A percentile compares a stretch with the other conserved stretches of the same genome.
phyloP scores from a whole-genome alignment of 2,888 invertebrate genomes.

The Miltochrista miniata region DNA sequence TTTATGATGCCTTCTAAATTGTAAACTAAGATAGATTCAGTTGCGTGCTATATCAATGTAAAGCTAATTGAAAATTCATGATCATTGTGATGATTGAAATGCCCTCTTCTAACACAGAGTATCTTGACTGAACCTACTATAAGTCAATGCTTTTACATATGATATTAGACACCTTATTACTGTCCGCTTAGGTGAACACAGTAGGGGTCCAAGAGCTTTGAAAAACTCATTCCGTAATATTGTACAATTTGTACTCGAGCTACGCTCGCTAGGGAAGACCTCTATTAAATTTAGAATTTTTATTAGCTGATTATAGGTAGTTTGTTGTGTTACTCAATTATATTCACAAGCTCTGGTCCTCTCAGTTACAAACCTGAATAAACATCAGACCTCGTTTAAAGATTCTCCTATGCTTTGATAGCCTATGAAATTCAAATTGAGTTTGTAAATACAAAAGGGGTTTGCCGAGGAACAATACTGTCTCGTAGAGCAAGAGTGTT shows the following conservation, averaged over 20 bases:
- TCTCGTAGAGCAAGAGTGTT: not conserved
- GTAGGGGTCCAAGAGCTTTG: too few species aligned
- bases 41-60: constrained; percentile 21
- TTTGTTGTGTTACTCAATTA: too few species aligned
- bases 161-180: too few species aligned
- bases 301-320: too few species aligned
- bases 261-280: too few species aligned
- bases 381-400: not conserved
- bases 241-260: too few species aligned
- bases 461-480: not conserved
- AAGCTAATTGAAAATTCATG: constrained; percentile 15
- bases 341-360: too few species aligned
- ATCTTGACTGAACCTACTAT: not conserved
- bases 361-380: too few species aligned
- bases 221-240: too few species aligned
- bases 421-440: not conserved
- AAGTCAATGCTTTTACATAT: not conserved
- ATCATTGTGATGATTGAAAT: not conserved
- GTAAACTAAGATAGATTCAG: constrained; percentile 35
- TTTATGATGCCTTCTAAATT: constrained; percentile 51
- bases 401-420: not conserved
- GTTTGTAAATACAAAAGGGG: not conserved
- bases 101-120: not conserved
- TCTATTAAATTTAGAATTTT: too few species aligned
- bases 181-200: too few species aligned